Conservation (phyloP, 2,797 vertebrate genomes). For the Hemibagrus guttatus region DNA sequence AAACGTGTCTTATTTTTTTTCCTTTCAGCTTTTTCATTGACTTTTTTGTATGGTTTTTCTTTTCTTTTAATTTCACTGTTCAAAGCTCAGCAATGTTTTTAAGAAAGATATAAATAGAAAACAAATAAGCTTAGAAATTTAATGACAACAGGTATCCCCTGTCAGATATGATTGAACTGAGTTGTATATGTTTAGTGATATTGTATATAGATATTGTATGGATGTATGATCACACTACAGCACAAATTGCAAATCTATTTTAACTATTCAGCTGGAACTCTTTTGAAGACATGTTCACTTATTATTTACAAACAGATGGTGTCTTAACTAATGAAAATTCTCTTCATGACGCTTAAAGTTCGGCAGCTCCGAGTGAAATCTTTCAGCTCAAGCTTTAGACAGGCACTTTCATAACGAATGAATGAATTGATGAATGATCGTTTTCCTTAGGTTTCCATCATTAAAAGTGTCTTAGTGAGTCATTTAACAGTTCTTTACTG, state of each 20-base stretch:
- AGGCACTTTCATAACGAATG: not conserved
- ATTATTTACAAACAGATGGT: constrained; percentile 8
- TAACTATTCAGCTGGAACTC: not conserved
- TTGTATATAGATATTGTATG: not conserved
- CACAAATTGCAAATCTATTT: not conserved
- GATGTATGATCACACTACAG: not conserved
- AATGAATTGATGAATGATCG: not conserved
- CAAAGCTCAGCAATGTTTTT: not conserved
- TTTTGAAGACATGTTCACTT: not conserved
- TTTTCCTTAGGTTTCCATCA: not conserved
- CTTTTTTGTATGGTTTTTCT: not conserved
- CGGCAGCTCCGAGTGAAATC: not conserved
- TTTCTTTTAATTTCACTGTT: not conserved
- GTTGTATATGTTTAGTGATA: not conserved
- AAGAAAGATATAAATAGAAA: not conserved
- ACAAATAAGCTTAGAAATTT: not conserved
- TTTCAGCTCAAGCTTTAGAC: not conserved
- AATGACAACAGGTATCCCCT: not conserved
- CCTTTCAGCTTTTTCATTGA: not conserved
- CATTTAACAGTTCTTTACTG: not conserved
- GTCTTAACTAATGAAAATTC: not conserved
- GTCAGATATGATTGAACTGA: not conserved
- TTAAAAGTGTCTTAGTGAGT: not conserved
- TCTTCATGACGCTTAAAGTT: not conserved
- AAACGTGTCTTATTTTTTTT: not conserved